These are phyloP conservation scores for Anastatus disparis DNA, from an alignment of 1,140 invertebrate species.

Conservation along the genomic window DNA sequence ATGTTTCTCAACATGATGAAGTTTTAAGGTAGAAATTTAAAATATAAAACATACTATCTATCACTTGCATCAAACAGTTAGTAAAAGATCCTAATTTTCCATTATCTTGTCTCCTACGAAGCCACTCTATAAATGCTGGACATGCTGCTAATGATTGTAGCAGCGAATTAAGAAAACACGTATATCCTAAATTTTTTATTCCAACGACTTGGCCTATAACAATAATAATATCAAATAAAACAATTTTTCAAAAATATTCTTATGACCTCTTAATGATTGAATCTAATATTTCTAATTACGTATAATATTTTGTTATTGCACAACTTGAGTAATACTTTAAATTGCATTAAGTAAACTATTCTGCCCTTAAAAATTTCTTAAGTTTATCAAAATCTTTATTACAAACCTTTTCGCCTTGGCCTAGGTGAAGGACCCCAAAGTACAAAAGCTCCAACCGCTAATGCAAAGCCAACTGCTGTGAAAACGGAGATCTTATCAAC, in stretches of 20 bases:
- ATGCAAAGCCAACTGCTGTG: conserved; percentile 78
- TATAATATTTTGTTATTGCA: too few species aligned
- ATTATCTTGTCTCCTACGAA: conserved; percentile 72
- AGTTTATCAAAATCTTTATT: neutral
- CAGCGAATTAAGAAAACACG: conserved; percentile 88
- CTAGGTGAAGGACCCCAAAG: conserved; percentile 79
- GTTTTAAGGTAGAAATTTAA: neutral
- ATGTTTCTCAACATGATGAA: too few species aligned
- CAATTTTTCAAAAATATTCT: too few species aligned
- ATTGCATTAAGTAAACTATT: too few species aligned
- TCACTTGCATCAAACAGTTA: conserved; percentile 72
- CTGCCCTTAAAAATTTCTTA: too few species aligned
- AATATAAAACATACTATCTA: conserved; percentile 67
- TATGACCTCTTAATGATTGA: too few species aligned
- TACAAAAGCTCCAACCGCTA: conserved; percentile 81
- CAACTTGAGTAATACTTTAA: too few species aligned
- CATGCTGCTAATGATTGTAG: conserved; percentile 86
- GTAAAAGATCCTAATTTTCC: conserved; percentile 72
- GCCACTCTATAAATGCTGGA: conserved; percentile 83
- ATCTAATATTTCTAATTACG: too few species aligned
- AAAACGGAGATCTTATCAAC: conserved; percentile 76
- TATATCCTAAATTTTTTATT: conserved; percentile 85
- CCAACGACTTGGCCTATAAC: conserved; percentile 79
- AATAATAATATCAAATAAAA: too few species aligned
- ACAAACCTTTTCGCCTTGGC: conserved; percentile 60